Percentiles rank a stretch among this genome's conserved stretches.
These are phyloP conservation scores for Apus apus DNA, from an alignment of 2,113 vertebrate genomes.

Conservation along the genomic window DNA sequence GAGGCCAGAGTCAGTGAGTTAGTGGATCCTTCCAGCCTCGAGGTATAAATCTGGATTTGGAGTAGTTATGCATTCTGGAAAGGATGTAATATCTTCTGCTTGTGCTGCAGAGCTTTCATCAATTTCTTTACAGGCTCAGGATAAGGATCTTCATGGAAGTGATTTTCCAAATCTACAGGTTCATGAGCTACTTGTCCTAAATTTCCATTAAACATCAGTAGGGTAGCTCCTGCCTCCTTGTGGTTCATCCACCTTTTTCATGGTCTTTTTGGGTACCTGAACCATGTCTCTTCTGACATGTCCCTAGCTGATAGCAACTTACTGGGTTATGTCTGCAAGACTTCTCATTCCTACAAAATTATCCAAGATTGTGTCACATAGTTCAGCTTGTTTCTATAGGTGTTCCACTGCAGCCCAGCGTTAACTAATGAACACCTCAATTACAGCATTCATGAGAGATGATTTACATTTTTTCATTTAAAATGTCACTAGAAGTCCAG, in stretches of 20 bases:
- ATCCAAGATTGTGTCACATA: constrained; percentile 16
- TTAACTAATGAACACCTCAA: constrained; percentile 38
- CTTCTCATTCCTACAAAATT: background rate
- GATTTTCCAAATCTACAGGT: background rate
- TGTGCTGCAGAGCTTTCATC: background rate
- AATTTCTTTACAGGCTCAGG: background rate
- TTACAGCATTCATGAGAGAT: constrained; percentile 27
- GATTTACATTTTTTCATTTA: constrained; percentile 74
- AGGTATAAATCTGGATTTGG: background rate
- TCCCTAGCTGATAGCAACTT: background rate
- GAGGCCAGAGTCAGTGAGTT: background rate
- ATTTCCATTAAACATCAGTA: background rate
- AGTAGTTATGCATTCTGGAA: background rate
- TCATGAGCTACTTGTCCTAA: background rate
- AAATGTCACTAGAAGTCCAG: constrained; percentile 80
- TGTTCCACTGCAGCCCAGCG: background rate
- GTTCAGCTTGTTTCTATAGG: background rate
- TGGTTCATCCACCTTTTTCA: background rate
- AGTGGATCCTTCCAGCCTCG: background rate
- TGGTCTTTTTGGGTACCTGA: background rate
- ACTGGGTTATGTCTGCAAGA: background rate
- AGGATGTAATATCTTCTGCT: background rate
- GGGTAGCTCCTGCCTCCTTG: background rate
- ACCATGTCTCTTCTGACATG: background rate
- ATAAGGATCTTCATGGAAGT: background rate